Conservation (phyloP, 92 coral and sea anemone genomes). For the Paragorgia papillata region DNA sequence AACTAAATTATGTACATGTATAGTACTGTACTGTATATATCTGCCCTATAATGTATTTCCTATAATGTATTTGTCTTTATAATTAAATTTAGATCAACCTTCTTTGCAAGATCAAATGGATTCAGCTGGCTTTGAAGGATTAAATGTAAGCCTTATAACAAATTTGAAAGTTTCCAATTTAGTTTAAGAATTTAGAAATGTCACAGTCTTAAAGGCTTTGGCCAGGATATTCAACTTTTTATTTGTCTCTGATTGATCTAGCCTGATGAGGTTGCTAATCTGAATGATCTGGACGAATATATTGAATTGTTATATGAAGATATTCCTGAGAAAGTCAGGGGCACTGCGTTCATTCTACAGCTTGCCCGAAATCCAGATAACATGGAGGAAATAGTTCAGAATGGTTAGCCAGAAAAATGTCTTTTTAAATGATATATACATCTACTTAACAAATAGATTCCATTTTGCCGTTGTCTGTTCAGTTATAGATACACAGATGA, state of each 20-base stretch:
- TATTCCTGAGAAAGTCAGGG: slow-evolving; percentile 91
- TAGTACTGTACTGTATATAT: too few species aligned
- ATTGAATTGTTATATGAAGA: slow-evolving; percentile 95
- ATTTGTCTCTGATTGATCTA: slow-evolving; percentile 30
- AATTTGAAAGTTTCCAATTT: background rate
- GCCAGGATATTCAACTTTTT: too few species aligned
- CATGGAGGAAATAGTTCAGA: slow-evolving; percentile 88
- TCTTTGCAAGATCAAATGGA: slow-evolving; percentile 44
- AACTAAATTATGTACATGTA: too few species aligned
- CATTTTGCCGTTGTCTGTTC: too few species aligned
- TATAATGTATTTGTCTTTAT: too few species aligned
- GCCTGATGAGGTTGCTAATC: slow-evolving; percentile 95
- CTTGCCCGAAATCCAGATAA: slow-evolving; percentile 95
- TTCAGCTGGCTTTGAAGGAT: slow-evolving; percentile 42
- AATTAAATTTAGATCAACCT: slow-evolving; percentile 29
- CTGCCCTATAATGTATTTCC: too few species aligned
- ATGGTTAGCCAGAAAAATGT: slow-evolving; percentile 70
- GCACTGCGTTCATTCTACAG: slow-evolving; percentile 90
- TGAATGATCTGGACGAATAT: slow-evolving; percentile 95
- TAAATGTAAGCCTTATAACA: slow-evolving; percentile 15
- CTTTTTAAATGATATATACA: background rate
- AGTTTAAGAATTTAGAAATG: too few species aligned
- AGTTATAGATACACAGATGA: too few species aligned
- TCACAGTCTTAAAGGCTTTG: too few species aligned
- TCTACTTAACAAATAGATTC: too few species aligned